phyloP scores from a whole-genome alignment of 2,888 invertebrate species.

The Dryococelus australis region DNA sequence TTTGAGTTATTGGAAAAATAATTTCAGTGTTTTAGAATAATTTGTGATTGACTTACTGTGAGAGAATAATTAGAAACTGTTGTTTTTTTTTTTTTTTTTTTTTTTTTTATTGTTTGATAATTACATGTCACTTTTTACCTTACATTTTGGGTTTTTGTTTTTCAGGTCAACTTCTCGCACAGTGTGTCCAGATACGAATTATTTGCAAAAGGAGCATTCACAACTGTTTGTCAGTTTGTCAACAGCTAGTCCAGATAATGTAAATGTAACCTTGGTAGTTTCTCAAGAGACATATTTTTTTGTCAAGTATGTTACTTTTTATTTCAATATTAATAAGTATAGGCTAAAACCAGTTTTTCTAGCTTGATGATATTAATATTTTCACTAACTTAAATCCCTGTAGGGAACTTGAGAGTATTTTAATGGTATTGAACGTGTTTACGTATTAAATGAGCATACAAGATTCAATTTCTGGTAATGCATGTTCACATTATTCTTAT shows the following conservation, averaged over 20 bases:
- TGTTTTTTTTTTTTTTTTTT: too few relatives aligned
- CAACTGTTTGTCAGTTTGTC: slow-evolving; percentile 72
- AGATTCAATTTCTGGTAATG: too few relatives aligned
- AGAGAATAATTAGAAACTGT: too few relatives aligned
- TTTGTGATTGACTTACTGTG: too few relatives aligned
- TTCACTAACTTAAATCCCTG: background rate
- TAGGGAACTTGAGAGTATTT: background rate
- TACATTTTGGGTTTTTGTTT: slow-evolving; percentile 42
- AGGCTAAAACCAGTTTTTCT: slow-evolving; percentile 31
- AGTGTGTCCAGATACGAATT: slow-evolving; percentile 67
- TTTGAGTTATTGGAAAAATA: too few relatives aligned
- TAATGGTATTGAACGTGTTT: too few relatives aligned
- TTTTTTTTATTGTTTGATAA: too few relatives aligned
- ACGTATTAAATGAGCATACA: too few relatives aligned
- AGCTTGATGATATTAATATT: background rate
- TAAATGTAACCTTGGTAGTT: slow-evolving; percentile 68
- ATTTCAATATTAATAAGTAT: slow-evolving; percentile 36
- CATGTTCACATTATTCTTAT: too few relatives aligned
- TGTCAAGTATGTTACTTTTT: slow-evolving; percentile 55
- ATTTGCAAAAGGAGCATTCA: slow-evolving; percentile 55
- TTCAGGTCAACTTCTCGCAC: slow-evolving; percentile 66
- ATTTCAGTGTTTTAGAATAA: too few relatives aligned
- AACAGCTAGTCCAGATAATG: slow-evolving; percentile 66
- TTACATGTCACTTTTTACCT: background rate
- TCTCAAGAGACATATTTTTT: slow-evolving; percentile 67